phyloP scores from a whole-genome alignment of 1,140 invertebrate species.

The Caenorhabditis elegans region DNA sequence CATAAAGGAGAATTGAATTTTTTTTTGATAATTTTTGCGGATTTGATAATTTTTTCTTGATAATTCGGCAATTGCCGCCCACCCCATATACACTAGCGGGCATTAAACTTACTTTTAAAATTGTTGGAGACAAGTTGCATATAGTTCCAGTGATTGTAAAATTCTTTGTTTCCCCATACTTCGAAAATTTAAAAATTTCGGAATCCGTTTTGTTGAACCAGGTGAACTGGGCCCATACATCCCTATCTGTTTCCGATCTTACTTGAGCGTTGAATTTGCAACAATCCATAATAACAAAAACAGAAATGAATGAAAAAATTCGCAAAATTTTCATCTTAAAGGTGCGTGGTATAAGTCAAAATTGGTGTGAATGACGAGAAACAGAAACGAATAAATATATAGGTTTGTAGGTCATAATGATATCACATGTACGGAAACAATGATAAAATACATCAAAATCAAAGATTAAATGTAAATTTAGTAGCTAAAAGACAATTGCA shows the following conservation, averaged over 20 bases:
- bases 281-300: background rate
- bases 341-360: too few species aligned
- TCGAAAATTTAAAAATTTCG: background rate
- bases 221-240: background rate
- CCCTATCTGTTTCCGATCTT: background rate
- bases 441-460: too few species aligned
- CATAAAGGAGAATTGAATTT: too few species aligned
- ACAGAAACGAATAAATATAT: background rate
- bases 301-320: too few species aligned
- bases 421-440: too few species aligned
- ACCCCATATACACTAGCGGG: too few species aligned
- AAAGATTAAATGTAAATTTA: too few species aligned
- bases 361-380: background rate
- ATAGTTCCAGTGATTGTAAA: background rate
- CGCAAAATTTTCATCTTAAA: background rate
- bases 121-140: background rate
- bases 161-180: background rate
- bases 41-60: too few species aligned
- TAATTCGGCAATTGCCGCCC: too few species aligned
- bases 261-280: background rate
- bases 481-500: background rate
- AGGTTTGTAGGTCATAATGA: background rate
- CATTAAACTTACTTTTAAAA: background rate
- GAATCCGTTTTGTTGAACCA: background rate
- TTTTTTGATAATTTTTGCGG: too few species aligned